phyloP scores from a whole-genome alignment of 2,113 vertebrate genomes.

The Gadus chalcogrammus region DNA sequence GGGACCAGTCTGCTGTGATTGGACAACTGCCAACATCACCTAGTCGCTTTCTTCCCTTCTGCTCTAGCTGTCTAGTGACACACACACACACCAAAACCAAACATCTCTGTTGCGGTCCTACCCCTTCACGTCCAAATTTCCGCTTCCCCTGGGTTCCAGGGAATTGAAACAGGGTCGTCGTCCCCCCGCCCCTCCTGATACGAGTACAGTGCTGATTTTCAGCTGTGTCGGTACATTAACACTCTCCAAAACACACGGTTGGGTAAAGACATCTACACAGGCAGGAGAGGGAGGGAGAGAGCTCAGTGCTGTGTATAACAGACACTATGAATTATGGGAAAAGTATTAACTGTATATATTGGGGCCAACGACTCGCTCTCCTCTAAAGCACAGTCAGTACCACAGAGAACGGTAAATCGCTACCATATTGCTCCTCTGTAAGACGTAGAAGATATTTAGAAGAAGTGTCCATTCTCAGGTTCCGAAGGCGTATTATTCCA shows the following conservation, averaged over 20 bases:
- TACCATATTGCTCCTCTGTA: background rate
- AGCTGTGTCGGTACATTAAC: slow-evolving; percentile 25
- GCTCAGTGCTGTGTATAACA: slow-evolving; percentile 24
- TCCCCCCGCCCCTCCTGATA: background rate
- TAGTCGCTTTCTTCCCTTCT: background rate
- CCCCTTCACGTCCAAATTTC: slow-evolving; percentile 8
- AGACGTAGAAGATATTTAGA: slow-evolving; percentile 25
- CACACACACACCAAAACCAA: background rate
- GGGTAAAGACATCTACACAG: slow-evolving; percentile 13
- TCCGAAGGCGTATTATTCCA: slow-evolving; percentile 31
- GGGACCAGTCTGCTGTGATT: slow-evolving; percentile 31
- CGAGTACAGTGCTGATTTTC: slow-evolving; percentile 12
- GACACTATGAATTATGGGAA: slow-evolving; percentile 19
- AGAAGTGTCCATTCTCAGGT: slow-evolving; percentile 53
- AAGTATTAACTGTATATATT: slow-evolving; percentile 19
- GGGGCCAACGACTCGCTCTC: slow-evolving; percentile 15
- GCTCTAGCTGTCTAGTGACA: too few relatives aligned
- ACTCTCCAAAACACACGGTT: slow-evolving; percentile 22
- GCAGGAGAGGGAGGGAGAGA: background rate
- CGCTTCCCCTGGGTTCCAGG: slow-evolving; percentile 6
- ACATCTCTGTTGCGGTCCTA: slow-evolving; percentile 7
- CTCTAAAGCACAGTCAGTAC: slow-evolving; percentile 26
- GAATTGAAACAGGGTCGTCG: background rate
- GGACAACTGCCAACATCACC: slow-evolving; percentile 5
- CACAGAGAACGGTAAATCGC: background rate